Evolutionary conservation across 2,797 vertebrate species (phyloP).

Genomic region (Craterocephalus amniculus): DNA sequence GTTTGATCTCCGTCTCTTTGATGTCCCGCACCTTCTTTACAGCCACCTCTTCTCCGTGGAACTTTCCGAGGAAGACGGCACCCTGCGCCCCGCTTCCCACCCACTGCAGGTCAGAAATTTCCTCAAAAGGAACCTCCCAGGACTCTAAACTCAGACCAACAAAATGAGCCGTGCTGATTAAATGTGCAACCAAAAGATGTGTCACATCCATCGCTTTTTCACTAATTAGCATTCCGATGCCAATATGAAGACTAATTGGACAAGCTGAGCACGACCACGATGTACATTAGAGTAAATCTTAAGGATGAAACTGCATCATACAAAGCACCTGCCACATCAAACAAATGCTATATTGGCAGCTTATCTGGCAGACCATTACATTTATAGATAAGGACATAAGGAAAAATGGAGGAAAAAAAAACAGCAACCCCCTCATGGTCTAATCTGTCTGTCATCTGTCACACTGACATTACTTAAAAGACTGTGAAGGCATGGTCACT

Average conservation of each 20-base stretch:
- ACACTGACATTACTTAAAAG: slow-evolving; percentile 51
- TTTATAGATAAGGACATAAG: slow-evolving; percentile 41
- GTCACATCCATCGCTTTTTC: slow-evolving; percentile 6
- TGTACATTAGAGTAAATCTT: slow-evolving; percentile 23
- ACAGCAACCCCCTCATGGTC: slow-evolving; percentile 34
- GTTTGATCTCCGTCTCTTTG: slow-evolving; percentile 97
- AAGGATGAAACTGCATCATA: slow-evolving; percentile 33
- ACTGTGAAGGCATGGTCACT: slow-evolving; percentile 58
- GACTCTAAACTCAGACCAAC: slow-evolving; percentile 79
- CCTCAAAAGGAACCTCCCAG: slow-evolving; percentile 97
- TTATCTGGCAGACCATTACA: slow-evolving; percentile 26
- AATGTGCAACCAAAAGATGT: background rate
- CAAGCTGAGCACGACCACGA: slow-evolving; percentile 19
- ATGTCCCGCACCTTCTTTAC: slow-evolving; percentile 97
- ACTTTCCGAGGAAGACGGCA: slow-evolving; percentile 94
- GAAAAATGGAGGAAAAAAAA: slow-evolving; percentile 23
- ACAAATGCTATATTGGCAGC: slow-evolving; percentile 47
- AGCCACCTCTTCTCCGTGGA: slow-evolving; percentile 94
- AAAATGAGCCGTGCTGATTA: slow-evolving; percentile 32
- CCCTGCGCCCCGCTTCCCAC: slow-evolving; percentile 96
- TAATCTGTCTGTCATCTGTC: slow-evolving; percentile 59
- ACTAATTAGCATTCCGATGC: slow-evolving; percentile 21
- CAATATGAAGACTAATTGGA: slow-evolving; percentile 15
- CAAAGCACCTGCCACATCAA: slow-evolving; percentile 36
- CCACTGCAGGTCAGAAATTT: slow-evolving; percentile 98